Evolutionary conservation across 2,888 invertebrate genomes (phyloP).

Genomic region (Sinotaia quadrata): DNA sequence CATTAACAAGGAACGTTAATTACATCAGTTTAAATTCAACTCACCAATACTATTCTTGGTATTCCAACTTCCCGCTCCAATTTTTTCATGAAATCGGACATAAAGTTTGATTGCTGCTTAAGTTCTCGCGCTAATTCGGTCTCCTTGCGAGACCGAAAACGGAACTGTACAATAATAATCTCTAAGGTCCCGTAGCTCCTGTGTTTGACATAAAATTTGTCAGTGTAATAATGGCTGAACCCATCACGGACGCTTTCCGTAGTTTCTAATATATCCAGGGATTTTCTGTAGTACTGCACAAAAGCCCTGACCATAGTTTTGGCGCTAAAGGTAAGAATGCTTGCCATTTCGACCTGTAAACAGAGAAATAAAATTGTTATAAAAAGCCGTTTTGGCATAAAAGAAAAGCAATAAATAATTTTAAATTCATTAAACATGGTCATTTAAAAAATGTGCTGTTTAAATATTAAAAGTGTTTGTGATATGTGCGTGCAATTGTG

Average conservation of each 20-base stretch:
- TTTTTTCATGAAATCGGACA: conserved; percentile 40
- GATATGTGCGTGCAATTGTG: too few relatives aligned
- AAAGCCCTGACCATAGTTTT: conserved; percentile 46
- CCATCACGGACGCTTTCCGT: conserved; percentile 25
- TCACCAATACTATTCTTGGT: conserved; percentile 39
- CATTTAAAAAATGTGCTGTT: too few relatives aligned
- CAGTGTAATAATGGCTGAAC: conserved; percentile 39
- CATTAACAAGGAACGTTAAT: neutral
- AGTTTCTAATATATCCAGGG: conserved; percentile 41
- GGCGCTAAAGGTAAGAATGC: conserved; percentile 43
- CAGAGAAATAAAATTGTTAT: too few relatives aligned
- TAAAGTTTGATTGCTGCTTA: conserved; percentile 21
- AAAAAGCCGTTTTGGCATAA: too few relatives aligned
- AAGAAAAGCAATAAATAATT: too few relatives aligned
- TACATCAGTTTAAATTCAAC: neutral
- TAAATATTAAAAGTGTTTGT: too few relatives aligned
- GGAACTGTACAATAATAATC: conserved; percentile 47
- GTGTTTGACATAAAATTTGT: conserved; percentile 44
- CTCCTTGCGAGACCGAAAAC: conserved; percentile 36
- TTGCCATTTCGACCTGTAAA: conserved; percentile 49
- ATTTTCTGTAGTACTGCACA: conserved; percentile 48
- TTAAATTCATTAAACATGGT: too few relatives aligned
- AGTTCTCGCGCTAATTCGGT: conserved; percentile 38
- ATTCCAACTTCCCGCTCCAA: conserved; percentile 31
- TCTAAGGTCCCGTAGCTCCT: conserved; percentile 49